Percentiles rank a stretch among this genome's conserved stretches.
Conservation (phyloP, 2,888 invertebrate genomes). For the Scotopteryx bipunctaria region DNA sequence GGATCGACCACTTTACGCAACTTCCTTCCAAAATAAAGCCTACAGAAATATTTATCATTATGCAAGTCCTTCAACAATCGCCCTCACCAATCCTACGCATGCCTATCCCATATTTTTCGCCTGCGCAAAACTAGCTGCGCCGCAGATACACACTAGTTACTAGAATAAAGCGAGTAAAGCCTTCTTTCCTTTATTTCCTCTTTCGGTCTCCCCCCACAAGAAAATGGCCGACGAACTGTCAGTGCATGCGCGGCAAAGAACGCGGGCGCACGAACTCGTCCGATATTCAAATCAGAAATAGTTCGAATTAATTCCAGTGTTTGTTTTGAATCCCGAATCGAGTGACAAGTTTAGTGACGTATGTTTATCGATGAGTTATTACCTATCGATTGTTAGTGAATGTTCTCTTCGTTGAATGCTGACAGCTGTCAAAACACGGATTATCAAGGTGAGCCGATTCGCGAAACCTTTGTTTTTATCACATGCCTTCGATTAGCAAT, state of each 20-base stretch:
- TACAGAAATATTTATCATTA: no score
- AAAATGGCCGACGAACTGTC: conserved; percentile 69
- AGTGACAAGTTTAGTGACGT: conserved; percentile 35
- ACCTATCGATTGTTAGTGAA: conserved; percentile 27
- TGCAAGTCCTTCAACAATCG: conserved; percentile 19
- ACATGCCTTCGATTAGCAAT: neutral
- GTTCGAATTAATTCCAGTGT: conserved; percentile 41
- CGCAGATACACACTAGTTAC: conserved; percentile 16
- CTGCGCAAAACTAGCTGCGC: conserved; percentile 14
- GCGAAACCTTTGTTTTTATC: conserved; percentile 42
- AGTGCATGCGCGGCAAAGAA: conserved; percentile 68
- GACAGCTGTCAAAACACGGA: conserved; percentile 74
- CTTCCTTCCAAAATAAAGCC: no score
- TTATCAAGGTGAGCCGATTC: conserved; percentile 69
- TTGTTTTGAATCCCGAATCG: conserved; percentile 26
- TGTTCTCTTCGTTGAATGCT: conserved; percentile 62
- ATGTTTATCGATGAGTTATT: conserved; percentile 15
- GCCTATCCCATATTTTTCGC: conserved; percentile 24
- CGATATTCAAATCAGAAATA: conserved; percentile 37
- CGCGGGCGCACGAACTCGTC: conserved; percentile 62
- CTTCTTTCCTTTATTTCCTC: conserved; percentile 71
- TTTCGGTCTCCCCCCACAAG: conserved; percentile 71
- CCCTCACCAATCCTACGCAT: conserved; percentile 25
- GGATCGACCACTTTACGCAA: neutral
- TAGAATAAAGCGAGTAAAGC: conserved; percentile 42